These are phyloP conservation scores for Periophthalmus magnuspinnatus DNA, from an alignment of 2,797 vertebrate genomes.

Conservation along the genomic window DNA sequence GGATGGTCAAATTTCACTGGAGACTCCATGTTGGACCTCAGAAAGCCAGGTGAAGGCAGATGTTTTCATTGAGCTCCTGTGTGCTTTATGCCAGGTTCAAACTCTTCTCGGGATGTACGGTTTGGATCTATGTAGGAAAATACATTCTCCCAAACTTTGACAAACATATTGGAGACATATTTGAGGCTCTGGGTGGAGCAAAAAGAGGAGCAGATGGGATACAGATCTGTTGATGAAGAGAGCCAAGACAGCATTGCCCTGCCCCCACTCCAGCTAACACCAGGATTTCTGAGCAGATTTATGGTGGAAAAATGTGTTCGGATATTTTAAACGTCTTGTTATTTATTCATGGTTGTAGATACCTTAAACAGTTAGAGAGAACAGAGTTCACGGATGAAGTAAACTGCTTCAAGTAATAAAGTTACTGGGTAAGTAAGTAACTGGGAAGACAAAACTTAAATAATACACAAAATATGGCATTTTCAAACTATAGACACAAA, in stretches of 20 bases:
- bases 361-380: too few species aligned
- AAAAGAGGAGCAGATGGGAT: conserved; percentile 1
- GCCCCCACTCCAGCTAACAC: neutral
- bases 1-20: too few species aligned
- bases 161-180: conserved; percentile 4
- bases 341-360: neutral
- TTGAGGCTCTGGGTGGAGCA: conserved; percentile 2
- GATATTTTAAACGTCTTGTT: neutral
- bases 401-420: too few species aligned
- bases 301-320: neutral
- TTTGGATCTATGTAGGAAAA: neutral
- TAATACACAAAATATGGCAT: too few species aligned
- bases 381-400: too few species aligned
- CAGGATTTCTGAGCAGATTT: neutral
- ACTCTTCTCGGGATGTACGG: neutral
- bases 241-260: neutral
- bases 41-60: neutral
- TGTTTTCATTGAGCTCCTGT: neutral
- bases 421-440: too few species aligned
- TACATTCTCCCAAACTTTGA: neutral
- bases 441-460: too few species aligned
- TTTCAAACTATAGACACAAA: too few species aligned
- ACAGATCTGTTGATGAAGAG: conserved; percentile 5
- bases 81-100: neutral
- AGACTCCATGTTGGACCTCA: neutral